These are phyloP conservation scores for Caenorhabditis uteleia DNA, from an alignment of 2,888 invertebrate genomes.

Conservation along the genomic window DNA sequence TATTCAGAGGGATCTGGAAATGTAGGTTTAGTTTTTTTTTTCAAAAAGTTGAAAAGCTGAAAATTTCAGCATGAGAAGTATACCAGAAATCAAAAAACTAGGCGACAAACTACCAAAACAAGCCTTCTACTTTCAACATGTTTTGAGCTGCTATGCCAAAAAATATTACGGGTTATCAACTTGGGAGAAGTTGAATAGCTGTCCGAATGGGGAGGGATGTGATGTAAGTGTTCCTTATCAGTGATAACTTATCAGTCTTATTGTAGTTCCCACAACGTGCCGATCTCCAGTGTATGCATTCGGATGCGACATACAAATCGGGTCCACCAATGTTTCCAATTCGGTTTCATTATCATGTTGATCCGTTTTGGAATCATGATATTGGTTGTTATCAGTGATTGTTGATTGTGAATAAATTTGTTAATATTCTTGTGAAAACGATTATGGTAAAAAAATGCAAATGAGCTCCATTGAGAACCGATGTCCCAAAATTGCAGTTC, in stretches of 20 bases:
- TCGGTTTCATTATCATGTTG: slow-evolving; percentile 22
- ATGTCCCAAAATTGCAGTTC: too few relatives aligned
- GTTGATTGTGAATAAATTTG: too few relatives aligned
- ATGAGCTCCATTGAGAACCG: too few relatives aligned
- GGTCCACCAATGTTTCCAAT: slow-evolving; percentile 33
- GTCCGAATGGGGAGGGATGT: slow-evolving; percentile 30
- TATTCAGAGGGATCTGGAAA: too few relatives aligned
- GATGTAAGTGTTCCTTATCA: background rate
- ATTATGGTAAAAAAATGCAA: too few relatives aligned
- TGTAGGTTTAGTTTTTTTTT: too few relatives aligned
- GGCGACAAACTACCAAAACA: too few relatives aligned
- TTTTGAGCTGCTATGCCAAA: slow-evolving; percentile 4
- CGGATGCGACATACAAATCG: slow-evolving; percentile 28
- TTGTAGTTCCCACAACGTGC: slow-evolving; percentile 30
- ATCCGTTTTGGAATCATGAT: slow-evolving; percentile 15
- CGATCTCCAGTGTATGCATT: slow-evolving; percentile 28
- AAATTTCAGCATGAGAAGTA: too few relatives aligned
- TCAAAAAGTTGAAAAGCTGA: too few relatives aligned
- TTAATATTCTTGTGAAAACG: too few relatives aligned
- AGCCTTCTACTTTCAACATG: slow-evolving; percentile 1
- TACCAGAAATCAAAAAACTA: too few relatives aligned
- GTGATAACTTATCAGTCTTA: too few relatives aligned
- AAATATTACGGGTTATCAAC: slow-evolving; percentile 7
- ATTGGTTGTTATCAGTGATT: slow-evolving; percentile 29
- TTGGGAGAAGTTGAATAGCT: slow-evolving; percentile 5